Evolutionary conservation across 2,113 vertebrate genomes (phyloP), one percentile per base, ranked within the genome.

Genomic region (Petaurus breviceps): DNA sequence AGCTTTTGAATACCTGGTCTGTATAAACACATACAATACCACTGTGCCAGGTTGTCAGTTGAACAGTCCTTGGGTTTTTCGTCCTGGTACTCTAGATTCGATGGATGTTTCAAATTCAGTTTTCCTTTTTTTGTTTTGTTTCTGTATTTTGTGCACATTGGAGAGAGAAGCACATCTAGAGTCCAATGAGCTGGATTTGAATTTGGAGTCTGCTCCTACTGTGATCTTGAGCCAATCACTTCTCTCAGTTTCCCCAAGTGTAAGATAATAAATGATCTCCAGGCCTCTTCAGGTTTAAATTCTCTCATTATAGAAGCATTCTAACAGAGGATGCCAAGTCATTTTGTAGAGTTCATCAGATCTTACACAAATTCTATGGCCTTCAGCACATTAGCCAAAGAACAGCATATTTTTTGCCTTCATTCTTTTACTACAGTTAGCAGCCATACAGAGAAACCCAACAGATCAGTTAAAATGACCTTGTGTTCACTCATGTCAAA

Each of bases 1-100:
- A 94, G 93, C 92, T 97, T 95, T 90, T 92, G 37, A 95, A 95
- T 95, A 47, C 54, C 68, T 92, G 26, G 51, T 8, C 94, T 93
- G 90, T 93, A 94, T 53, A 43, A 93, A 16, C 52, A 49, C 61
- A 43, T 49, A 57, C 92, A 95, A 50, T 97, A 91, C 47, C 8
- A 26, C 54, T 46, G 43, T 8, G 0, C 22, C 61, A 93, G 46
- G 50, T 51, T 77, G 46, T 5, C 90, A 52, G 4, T 46, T 91
- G 16, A 95, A 94, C 23, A n/a, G 2, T 90, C 96, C 61, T 77
- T 77, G 68, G 68, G 37, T 84, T 43, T 49, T 49, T 49, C 8
- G 68, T n/a, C n/a, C 37, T 84, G 7, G 16, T n/a, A 84, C 43
- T 43, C 22, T 22, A 43, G n/a, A 6, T 84, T 84, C 68, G 43